phyloP scores from a whole-genome alignment of 2,797 vertebrate species.

The Falco biarmicus region DNA sequence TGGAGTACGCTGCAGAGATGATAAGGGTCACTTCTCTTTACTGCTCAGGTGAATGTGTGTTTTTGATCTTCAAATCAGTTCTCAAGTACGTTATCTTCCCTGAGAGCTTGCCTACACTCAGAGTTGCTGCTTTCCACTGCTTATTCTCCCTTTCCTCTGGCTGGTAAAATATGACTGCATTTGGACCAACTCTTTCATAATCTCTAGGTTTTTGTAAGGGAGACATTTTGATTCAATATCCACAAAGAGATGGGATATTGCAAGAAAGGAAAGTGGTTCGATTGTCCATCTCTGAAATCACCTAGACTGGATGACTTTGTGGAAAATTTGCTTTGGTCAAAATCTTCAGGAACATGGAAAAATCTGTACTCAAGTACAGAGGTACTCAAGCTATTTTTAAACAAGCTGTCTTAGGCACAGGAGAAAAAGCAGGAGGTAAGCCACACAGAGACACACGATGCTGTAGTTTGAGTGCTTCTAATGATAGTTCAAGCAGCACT shows the following conservation, averaged over 20 bases:
- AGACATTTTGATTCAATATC: neutral
- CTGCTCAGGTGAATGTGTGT: neutral
- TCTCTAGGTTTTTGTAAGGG: neutral
- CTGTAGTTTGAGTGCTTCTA: neutral
- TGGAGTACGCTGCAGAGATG: neutral
- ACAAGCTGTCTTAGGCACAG: neutral
- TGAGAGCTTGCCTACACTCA: neutral
- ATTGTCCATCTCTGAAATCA: neutral
- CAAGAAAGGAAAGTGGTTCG: neutral
- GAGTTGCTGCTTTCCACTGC: neutral
- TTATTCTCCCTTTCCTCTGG: neutral
- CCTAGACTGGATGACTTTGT: neutral
- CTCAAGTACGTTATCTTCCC: neutral
- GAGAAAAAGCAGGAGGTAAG: conserved; percentile 6
- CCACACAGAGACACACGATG: neutral
- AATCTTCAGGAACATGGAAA: neutral
- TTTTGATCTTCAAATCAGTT: conserved; percentile 2
- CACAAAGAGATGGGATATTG: neutral
- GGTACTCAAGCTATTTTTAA: neutral
- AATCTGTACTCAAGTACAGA: neutral
- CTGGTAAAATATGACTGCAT: neutral
- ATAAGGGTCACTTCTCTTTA: neutral
- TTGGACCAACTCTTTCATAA: neutral
- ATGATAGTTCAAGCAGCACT: neutral
- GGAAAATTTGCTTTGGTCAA: neutral